phyloP scores from a whole-genome alignment of 2,888 invertebrate species.

The Watsonalla binaria region DNA sequence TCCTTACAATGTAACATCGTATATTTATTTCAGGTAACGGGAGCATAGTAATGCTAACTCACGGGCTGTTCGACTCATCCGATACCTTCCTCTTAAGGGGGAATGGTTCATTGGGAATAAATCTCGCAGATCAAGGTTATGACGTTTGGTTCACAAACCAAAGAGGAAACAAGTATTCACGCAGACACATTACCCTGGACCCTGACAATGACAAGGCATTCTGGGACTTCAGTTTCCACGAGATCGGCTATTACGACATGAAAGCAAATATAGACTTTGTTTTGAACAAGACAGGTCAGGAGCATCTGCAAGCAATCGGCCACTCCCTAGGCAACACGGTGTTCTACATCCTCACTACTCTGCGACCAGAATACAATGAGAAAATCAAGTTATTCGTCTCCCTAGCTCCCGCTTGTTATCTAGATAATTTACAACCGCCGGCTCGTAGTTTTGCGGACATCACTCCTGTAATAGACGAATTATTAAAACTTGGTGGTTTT shows the following conservation, averaged over 20 bases:
- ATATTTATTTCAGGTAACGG: slow-evolving; percentile 11
- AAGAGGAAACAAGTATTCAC: slow-evolving; percentile 79
- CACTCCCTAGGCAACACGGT: slow-evolving; percentile 81
- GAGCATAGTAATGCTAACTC: slow-evolving; percentile 38
- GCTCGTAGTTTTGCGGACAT: neutral
- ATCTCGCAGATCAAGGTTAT: slow-evolving; percentile 61
- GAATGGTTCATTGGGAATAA: slow-evolving; percentile 19
- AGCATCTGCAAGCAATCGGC: slow-evolving; percentile 79
- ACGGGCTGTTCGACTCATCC: slow-evolving; percentile 22
- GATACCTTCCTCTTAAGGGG: slow-evolving; percentile 30
- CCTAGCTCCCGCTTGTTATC: slow-evolving; percentile 21
- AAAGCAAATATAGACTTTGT: slow-evolving; percentile 73
- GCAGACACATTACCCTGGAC: slow-evolving; percentile 56
- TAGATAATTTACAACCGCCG: slow-evolving; percentile 10
- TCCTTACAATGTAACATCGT: too few species aligned
- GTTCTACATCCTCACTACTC: slow-evolving; percentile 69
- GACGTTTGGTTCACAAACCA: slow-evolving; percentile 49
- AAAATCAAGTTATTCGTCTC: slow-evolving; percentile 70
- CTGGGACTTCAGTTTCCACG: slow-evolving; percentile 79
- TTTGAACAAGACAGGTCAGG: slow-evolving; percentile 53
- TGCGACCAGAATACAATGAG: slow-evolving; percentile 69
- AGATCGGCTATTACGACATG: slow-evolving; percentile 82
- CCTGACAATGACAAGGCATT: slow-evolving; percentile 40
- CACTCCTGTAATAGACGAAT: slow-evolving; percentile 6
- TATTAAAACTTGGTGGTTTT: slow-evolving; percentile 1